These are phyloP conservation scores for Rhingia rostrata DNA, from an alignment of 2,888 invertebrate genomes.

Conservation along the genomic window DNA sequence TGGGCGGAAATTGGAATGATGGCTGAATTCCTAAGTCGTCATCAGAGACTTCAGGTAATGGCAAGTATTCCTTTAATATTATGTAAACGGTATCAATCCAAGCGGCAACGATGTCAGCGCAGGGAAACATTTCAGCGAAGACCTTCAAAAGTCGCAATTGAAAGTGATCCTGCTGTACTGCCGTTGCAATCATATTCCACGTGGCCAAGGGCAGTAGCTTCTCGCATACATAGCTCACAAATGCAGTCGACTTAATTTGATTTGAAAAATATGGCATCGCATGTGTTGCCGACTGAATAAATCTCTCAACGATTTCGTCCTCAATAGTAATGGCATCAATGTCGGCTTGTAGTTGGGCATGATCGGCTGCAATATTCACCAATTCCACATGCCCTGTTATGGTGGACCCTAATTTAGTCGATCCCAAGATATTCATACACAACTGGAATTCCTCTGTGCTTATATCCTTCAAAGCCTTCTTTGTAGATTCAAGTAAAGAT, in stretches of 20 bases:
- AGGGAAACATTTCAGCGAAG: conserved; percentile 92
- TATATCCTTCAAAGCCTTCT: conserved; percentile 93
- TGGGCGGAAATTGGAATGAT: conserved; percentile 95
- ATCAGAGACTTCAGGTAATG: conserved; percentile 90
- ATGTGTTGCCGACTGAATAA: conserved; percentile 93
- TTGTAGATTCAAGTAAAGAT: conserved; percentile 91
- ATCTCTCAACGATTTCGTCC: conserved; percentile 90
- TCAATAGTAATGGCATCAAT: conserved; percentile 84
- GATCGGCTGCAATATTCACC: conserved; percentile 92
- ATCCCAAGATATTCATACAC: conserved; percentile 92
- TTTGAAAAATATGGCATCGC: conserved; percentile 94
- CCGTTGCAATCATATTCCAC: conserved; percentile 86
- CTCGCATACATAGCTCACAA: conserved; percentile 92
- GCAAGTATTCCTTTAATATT: conserved; percentile 90
- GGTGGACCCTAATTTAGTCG: conserved; percentile 91
- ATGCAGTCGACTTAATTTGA: conserved; percentile 92
- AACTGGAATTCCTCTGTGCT: conserved; percentile 95
- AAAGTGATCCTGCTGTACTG: conserved; percentile 86
- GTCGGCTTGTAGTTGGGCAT: conserved; percentile 91
- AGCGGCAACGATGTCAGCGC: conserved; percentile 89
- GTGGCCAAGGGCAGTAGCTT: conserved; percentile 90
- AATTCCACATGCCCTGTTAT: conserved; percentile 93
- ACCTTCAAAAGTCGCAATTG: conserved; percentile 92
- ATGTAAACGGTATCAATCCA: conserved; percentile 91
- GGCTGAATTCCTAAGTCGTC: conserved; percentile 86